Evolutionary conservation across 2,797 vertebrate genomes (phyloP), one percentile per base, ranked within the genome.

Genomic region (Benthosema pterotum): DNA sequence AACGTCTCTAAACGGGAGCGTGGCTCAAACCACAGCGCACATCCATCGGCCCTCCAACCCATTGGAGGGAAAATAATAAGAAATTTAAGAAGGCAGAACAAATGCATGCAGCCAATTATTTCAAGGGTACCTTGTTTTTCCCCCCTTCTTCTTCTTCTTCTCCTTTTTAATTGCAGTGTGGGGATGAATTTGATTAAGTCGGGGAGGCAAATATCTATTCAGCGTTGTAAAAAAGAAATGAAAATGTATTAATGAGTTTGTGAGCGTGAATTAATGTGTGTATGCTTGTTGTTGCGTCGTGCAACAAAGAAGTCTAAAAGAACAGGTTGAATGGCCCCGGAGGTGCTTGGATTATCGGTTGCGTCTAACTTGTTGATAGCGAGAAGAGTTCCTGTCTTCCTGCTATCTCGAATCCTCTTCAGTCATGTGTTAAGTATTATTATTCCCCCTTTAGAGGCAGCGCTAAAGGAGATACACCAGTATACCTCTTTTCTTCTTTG

Each of bases 161-260:
- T 45, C n/a, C 54, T 62, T 60, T 42, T 74, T 80, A 82, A 87
- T 85, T 87, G 69, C 72, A 73, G 69, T 58, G 63, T 71, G 67
- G 81, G 78, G 83, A 85, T 81, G 72, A 77, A 75, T 87, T 86
- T 88, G 83, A 89, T 89, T 85, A 86, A 86, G 70, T 85, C 82
- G 79, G 77, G 82, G 81, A 87, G 83, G 81, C 68, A 82, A 84
- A 83, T 72, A 79, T 74, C 67, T 75, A 87, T 73, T 74, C 77
- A 80, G 75, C 82, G 72, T 79, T 74, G 66, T 82, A 73, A n/a
- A 14, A 16, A 74, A 74, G 61, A 63, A 75, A 79, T 32, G 32
- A 76, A 65, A 5, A n/a, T 58, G 68, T 69, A 78, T 74, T 82
- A 86, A 88, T 83, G 77, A 74, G 66, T 82, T 76, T 67, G 60